A percentile compares a stretch with the other conserved stretches of the same genome.
Evolutionary conservation across 2,113 vertebrate species (phyloP).

Genomic region (Petroica traversi): DNA sequence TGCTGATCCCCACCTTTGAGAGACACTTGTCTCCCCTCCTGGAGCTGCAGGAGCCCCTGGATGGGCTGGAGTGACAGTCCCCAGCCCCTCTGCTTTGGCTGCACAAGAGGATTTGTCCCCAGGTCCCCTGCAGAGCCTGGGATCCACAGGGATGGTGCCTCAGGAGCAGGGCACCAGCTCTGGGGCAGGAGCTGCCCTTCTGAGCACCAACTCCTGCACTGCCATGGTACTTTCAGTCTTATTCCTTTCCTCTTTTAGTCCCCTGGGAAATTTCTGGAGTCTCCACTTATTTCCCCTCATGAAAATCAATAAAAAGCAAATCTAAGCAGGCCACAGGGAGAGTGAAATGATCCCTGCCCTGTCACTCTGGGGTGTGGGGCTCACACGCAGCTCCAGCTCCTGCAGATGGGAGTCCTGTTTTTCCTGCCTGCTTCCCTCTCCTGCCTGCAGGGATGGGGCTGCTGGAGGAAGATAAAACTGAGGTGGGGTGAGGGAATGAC

Average conservation of each 20-base stretch:
- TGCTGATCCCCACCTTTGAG: neutral
- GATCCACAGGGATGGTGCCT: neutral
- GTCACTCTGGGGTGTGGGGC: rapidly evolving
- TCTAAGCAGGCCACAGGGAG: neutral
- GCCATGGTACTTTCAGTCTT: neutral
- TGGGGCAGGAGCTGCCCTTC: neutral
- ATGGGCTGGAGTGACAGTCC: neutral
- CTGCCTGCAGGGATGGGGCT: neutral
- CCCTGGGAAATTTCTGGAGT: neutral
- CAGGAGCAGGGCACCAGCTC: neutral
- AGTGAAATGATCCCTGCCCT: neutral
- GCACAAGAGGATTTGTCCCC: neutral
- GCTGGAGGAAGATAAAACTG: neutral
- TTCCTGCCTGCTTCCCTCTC: neutral
- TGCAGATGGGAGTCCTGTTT: neutral
- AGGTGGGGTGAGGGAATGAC: neutral
- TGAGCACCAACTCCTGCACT: neutral
- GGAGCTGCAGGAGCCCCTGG: neutral
- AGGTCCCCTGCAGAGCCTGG: neutral
- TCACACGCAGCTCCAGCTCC: neutral
- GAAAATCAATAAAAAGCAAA: neutral
- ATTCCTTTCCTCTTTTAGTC: neutral
- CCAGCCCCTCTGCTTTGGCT: neutral
- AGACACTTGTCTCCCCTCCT: neutral
- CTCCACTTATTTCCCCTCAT: neutral